Evolutionary conservation across 2,888 invertebrate genomes (phyloP).

Genomic region (Noctuana brunneofusca): DNA sequence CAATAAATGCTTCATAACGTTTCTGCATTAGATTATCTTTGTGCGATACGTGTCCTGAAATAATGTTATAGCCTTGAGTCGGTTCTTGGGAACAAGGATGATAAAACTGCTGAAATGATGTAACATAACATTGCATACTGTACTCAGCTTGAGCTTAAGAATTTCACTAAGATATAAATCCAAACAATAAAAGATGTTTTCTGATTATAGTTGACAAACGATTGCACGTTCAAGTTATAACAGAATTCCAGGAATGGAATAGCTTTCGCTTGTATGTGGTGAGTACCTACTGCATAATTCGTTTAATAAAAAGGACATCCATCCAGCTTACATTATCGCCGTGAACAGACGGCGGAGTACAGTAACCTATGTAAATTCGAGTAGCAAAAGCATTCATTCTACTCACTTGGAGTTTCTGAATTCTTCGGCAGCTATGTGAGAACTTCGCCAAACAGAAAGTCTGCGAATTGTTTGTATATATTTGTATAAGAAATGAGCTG

Average conservation of each 20-base stretch:
- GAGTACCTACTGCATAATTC: slow-evolving; percentile 4
- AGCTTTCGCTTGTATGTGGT: background rate
- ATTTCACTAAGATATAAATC: slow-evolving; percentile 30
- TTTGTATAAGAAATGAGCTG: slow-evolving; percentile 73
- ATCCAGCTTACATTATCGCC: slow-evolving; percentile 42
- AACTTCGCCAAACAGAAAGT: slow-evolving; percentile 65
- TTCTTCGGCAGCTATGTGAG: slow-evolving; percentile 68
- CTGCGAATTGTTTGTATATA: slow-evolving; percentile 71
- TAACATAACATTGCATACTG: slow-evolving; percentile 42
- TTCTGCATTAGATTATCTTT: slow-evolving; percentile 75
- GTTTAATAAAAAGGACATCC: slow-evolving; percentile 37
- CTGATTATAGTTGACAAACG: slow-evolving; percentile 22
- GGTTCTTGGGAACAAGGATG: slow-evolving; percentile 50
- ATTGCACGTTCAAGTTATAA: slow-evolving; percentile 13
- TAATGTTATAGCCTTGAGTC: slow-evolving; percentile 67
- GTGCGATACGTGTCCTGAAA: slow-evolving; percentile 76
- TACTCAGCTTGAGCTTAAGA: slow-evolving; percentile 35
- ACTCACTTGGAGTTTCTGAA: slow-evolving; percentile 67
- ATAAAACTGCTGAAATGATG: slow-evolving; percentile 64
- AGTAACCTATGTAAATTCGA: slow-evolving; percentile 71
- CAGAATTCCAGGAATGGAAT: slow-evolving; percentile 19
- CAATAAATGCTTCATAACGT: slow-evolving; percentile 76
- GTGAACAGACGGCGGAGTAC: slow-evolving; percentile 47
- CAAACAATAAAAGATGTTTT: slow-evolving; percentile 30
- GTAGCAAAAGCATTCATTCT: slow-evolving; percentile 61